Percentiles rank a stretch among this genome's conserved stretches.
These are phyloP conservation scores for Catostomus latipinnis DNA, from an alignment of 2,797 vertebrate species.

Conservation along the genomic window DNA sequence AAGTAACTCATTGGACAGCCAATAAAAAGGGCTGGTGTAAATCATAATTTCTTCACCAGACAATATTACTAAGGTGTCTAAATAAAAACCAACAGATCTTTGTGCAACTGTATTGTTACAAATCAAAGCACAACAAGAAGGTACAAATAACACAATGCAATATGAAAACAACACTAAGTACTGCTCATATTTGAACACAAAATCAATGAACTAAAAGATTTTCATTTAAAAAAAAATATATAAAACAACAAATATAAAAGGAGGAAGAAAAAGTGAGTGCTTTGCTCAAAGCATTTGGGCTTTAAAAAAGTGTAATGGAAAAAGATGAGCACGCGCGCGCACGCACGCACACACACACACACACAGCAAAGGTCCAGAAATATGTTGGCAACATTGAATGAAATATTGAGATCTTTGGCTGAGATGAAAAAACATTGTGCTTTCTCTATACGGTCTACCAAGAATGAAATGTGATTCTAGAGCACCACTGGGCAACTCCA, in stretches of 20 bases:
- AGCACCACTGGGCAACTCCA: not conserved
- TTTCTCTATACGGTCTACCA: not conserved
- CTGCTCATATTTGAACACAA: not conserved
- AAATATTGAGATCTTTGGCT: slow-evolving; percentile 36
- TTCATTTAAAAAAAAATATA: not conserved
- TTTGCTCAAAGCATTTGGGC: slow-evolving; percentile 20
- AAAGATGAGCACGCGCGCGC: not conserved
- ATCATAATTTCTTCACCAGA: too few species aligned
- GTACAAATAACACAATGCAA: slow-evolving; percentile 17
- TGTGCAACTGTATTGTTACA: slow-evolving; percentile 38
- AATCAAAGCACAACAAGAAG: slow-evolving; percentile 13
- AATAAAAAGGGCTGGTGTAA: too few species aligned
- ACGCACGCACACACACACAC: slow-evolving; percentile 8
- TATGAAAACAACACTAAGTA: not conserved
- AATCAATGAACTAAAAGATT: slow-evolving; percentile 11
- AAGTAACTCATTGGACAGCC: too few species aligned
- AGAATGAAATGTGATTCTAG: slow-evolving; percentile 26
- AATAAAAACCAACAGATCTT: not conserved
- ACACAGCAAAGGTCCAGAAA: not conserved
- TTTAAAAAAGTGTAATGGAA: not conserved
- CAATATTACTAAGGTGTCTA: not conserved
- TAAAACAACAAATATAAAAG: not conserved
- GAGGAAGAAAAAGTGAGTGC: slow-evolving; percentile 2
- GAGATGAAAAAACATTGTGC: slow-evolving; percentile 11
- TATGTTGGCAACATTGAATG: slow-evolving; percentile 7